Evolutionary conservation across 2,113 vertebrate genomes (phyloP).

Genomic region (Zingel zingel): DNA sequence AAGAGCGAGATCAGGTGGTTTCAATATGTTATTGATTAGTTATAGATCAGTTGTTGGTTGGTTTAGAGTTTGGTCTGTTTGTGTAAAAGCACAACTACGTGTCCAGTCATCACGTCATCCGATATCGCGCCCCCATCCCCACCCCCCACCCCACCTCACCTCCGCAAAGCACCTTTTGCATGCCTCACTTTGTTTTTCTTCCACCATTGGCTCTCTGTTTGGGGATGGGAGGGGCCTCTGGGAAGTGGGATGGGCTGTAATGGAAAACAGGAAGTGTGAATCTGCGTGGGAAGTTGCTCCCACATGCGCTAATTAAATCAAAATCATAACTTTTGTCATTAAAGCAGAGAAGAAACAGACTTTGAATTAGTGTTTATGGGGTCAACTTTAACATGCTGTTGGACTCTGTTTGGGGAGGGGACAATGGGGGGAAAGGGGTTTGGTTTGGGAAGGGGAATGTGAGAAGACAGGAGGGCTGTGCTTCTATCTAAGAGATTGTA

Average conservation of each 20-base stretch:
- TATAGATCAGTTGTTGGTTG: constrained; percentile 64
- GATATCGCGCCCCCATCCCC: neutral
- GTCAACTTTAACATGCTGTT: constrained; percentile 40
- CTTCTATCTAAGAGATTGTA: constrained; percentile 87
- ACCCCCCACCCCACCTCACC: neutral
- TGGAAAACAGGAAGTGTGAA: constrained; percentile 26
- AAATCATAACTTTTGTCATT: constrained; percentile 26
- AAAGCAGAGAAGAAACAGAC: constrained; percentile 1
- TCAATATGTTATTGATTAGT: constrained; percentile 71
- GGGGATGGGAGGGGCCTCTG: constrained; percentile 58
- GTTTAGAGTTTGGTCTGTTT: constrained; percentile 75
- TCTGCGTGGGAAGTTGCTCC: constrained; percentile 35
- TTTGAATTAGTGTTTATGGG: constrained; percentile 36
- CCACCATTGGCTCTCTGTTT: constrained; percentile 62
- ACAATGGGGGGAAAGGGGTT: constrained; percentile 2
- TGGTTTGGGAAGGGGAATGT: constrained; percentile 16
- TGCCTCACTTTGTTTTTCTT: constrained; percentile 67
- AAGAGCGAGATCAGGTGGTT: constrained; percentile 58
- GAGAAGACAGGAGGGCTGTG: constrained; percentile 66
- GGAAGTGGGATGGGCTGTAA: constrained; percentile 49
- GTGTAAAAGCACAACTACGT: constrained; percentile 76
- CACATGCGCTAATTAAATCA: constrained; percentile 40
- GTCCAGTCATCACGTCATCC: constrained; percentile 48
- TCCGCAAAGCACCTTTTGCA: constrained; percentile 51
- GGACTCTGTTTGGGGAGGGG: constrained; percentile 39